These are phyloP conservation scores for Silurus aristotelis DNA, from an alignment of 2,797 vertebrate genomes.

Conservation along the genomic window DNA sequence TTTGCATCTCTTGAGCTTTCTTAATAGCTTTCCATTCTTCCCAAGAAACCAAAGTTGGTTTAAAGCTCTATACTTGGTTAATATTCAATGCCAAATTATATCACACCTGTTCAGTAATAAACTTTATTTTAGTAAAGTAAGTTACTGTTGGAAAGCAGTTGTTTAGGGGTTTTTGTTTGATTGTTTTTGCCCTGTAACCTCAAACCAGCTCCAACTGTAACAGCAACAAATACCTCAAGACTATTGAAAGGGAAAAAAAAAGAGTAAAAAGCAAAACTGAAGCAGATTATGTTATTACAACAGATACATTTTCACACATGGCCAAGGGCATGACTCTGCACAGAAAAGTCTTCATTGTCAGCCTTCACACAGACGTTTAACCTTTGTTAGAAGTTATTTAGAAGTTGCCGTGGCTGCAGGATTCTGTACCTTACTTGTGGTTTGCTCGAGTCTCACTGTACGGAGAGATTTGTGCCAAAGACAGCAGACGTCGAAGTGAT, in stretches of 20 bases:
- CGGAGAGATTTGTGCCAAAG: constrained; percentile 45
- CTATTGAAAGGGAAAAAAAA: not conserved
- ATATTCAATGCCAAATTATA: not conserved
- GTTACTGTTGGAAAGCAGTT: not conserved
- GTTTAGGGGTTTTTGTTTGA: not conserved
- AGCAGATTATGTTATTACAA: constrained; percentile 19
- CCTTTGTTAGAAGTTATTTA: constrained; percentile 46
- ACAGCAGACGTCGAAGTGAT: constrained; percentile 49
- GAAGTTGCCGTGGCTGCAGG: constrained; percentile 53
- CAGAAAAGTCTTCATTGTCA: constrained; percentile 15
- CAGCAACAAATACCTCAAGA: not conserved
- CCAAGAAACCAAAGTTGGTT: constrained; percentile 11
- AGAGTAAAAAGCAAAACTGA: not conserved
- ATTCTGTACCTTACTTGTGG: constrained; percentile 54
- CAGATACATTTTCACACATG: constrained; percentile 12
- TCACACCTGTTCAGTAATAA: not conserved
- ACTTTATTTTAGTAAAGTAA: not conserved
- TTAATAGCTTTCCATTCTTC: not conserved
- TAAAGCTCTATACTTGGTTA: not conserved
- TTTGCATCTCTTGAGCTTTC: constrained; percentile 21
- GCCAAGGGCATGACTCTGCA: constrained; percentile 9
- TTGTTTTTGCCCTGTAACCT: not conserved
- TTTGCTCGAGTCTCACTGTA: constrained; percentile 42
- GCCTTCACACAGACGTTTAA: constrained; percentile 24
- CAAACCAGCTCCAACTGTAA: not conserved